phyloP scores from a whole-genome alignment of 2,888 invertebrate genomes.

The Aproaerema taeniolella region DNA sequence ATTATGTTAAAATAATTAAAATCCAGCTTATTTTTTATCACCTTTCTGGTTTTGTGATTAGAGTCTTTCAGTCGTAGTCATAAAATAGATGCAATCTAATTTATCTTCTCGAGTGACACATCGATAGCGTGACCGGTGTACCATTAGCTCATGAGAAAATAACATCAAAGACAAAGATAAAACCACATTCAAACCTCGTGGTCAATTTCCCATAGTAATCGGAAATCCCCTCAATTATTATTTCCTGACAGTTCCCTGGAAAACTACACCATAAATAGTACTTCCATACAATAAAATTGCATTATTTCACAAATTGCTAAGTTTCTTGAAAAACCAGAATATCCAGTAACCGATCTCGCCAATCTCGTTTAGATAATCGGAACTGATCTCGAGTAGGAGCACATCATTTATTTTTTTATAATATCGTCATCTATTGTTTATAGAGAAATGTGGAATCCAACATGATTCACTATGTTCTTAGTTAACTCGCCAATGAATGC shows the following conservation, averaged over 20 bases:
- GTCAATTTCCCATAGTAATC: conserved; percentile 50
- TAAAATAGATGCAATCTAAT: no score
- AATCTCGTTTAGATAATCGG: conserved; percentile 41
- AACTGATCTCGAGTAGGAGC: conserved; percentile 5
- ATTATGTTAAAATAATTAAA: no score
- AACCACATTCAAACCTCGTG: conserved; percentile 35
- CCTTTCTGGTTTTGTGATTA: no score
- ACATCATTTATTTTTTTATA: conserved; percentile 7
- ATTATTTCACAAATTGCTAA: conserved; percentile 41
- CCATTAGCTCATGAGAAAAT: conserved; percentile 56
- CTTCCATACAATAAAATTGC: conserved; percentile 48
- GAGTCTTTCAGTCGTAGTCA: no score
- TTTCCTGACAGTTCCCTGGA: conserved; percentile 57
- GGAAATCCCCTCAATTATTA: conserved; percentile 65
- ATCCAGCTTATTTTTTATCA: no score
- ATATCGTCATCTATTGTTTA: conserved; percentile 10
- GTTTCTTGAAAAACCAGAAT: conserved; percentile 61
- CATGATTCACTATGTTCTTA: conserved; percentile 14
- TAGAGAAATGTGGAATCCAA: conserved; percentile 8
- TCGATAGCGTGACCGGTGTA: conserved; percentile 38
- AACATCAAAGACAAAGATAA: conserved; percentile 47
- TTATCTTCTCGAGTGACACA: conserved; percentile 17
- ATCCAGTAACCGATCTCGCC: conserved; percentile 45
- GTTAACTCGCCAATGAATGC: conserved; percentile 18
- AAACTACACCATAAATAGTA: conserved; percentile 39